Percentiles rank a stretch among this genome's conserved stretches.
phyloP scores from a whole-genome alignment of 2,797 vertebrate genomes.

The Crenuchus spilurus region DNA sequence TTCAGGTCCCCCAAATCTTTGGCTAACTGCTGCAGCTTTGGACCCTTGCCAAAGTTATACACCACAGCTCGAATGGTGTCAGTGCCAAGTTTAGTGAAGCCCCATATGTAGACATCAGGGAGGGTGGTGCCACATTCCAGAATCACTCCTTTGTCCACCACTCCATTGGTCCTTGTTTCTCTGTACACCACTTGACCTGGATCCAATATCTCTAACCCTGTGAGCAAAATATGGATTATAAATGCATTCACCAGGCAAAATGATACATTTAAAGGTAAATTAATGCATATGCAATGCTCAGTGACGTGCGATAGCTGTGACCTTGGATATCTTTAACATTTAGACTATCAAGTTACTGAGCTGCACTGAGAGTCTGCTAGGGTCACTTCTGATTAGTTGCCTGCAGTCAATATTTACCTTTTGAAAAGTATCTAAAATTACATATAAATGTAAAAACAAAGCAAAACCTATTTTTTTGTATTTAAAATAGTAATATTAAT shows the following conservation, averaged over 20 bases:
- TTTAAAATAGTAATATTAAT: no score
- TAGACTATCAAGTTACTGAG: neutral
- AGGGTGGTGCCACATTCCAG: slow-evolving; percentile 76
- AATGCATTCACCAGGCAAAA: neutral
- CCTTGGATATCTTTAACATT: neutral
- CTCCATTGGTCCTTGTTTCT: slow-evolving; percentile 76
- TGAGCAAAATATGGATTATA: slow-evolving; percentile 3
- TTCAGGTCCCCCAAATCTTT: slow-evolving; percentile 76
- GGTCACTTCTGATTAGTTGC: neutral
- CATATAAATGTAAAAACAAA: no score
- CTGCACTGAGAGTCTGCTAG: neutral
- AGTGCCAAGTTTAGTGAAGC: slow-evolving; percentile 78
- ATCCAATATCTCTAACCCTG: slow-evolving; percentile 71
- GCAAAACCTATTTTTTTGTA: no score
- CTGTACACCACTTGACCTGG: slow-evolving; percentile 70
- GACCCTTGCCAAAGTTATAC: slow-evolving; percentile 76
- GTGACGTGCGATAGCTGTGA: neutral
- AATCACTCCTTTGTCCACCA: slow-evolving; percentile 79
- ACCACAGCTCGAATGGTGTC: slow-evolving; percentile 74
- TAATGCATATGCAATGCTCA: neutral
- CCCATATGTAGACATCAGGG: slow-evolving; percentile 85
- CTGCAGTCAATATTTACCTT: neutral
- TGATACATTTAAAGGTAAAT: neutral
- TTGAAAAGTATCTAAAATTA: neutral
- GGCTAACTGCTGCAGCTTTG: slow-evolving; percentile 73